These are phyloP conservation scores for Alectoris magna DNA, from an alignment of 2,797 vertebrate species.

Conservation along the genomic window DNA sequence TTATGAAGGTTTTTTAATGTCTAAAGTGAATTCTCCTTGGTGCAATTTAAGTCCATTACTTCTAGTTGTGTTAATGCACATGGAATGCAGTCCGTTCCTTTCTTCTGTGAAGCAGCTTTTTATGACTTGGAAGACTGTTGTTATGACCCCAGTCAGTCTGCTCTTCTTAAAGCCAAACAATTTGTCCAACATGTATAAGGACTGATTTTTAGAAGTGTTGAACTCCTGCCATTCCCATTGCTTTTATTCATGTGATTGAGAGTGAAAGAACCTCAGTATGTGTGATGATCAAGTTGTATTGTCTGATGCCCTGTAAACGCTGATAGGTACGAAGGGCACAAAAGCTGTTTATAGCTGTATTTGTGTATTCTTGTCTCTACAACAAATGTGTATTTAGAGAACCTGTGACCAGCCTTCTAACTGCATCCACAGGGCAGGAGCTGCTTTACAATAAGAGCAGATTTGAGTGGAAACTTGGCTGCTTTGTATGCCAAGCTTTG, in stretches of 20 bases:
- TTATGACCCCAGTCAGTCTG: constrained; percentile 57
- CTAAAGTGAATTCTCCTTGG: constrained; percentile 34
- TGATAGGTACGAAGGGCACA: neutral
- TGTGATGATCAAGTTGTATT: constrained; percentile 39
- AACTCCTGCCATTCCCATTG: constrained; percentile 18
- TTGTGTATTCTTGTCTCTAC: constrained; percentile 34
- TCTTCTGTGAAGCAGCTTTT: constrained; percentile 57
- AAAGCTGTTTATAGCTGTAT: constrained; percentile 34
- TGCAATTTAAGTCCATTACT: constrained; percentile 66
- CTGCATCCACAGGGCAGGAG: constrained; percentile 7
- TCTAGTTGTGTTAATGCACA: constrained; percentile 46
- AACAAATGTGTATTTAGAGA: constrained; percentile 27
- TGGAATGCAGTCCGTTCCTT: constrained; percentile 37
- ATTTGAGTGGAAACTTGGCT: neutral
- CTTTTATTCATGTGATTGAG: constrained; percentile 54
- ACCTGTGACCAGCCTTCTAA: constrained; percentile 24
- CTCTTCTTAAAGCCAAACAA: constrained; percentile 56
- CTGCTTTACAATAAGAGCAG: constrained; percentile 7
- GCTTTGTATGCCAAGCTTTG: neutral
- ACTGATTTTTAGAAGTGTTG: constrained; percentile 52
- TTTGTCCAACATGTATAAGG: constrained; percentile 37
- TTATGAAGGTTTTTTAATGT: neutral
- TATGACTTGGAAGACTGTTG: constrained; percentile 48
- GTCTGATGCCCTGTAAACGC: constrained; percentile 58
- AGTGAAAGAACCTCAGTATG: constrained; percentile 22